Evolutionary conservation across 2,888 invertebrate genomes (phyloP).

Genomic region (Megalurothrips usitatus): DNA sequence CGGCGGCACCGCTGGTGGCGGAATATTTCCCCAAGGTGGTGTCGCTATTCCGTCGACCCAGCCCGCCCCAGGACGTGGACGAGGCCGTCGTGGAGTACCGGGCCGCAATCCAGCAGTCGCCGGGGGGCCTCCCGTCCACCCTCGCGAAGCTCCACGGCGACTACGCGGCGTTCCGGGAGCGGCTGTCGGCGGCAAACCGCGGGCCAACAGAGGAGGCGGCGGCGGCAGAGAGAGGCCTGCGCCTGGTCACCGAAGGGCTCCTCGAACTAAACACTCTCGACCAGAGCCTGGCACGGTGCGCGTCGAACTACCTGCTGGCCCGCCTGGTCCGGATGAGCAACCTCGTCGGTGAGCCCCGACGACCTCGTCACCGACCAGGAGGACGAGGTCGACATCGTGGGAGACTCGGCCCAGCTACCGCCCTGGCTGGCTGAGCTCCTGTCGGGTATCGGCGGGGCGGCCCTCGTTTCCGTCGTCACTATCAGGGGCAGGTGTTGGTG

Average conservation of each 20-base stretch:
- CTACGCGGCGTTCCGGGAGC: background rate
- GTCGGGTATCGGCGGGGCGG: no score
- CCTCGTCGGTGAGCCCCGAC: no score
- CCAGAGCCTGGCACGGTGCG: background rate
- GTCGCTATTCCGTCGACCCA: background rate
- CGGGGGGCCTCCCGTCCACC: background rate
- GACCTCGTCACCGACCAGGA: no score
- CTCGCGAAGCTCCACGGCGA: background rate
- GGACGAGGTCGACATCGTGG: no score
- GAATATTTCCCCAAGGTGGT: background rate
- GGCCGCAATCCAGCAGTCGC: background rate
- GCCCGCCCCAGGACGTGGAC: no score
- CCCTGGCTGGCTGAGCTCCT: no score
- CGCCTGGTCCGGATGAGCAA: background rate
- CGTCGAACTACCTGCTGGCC: background rate
- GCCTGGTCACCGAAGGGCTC: background rate
- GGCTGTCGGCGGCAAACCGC: background rate
- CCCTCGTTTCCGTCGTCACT: no score
- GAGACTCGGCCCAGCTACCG: no score
- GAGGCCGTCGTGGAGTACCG: background rate
- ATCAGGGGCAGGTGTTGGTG: no score
- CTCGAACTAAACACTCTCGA: background rate
- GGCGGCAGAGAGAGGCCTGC: background rate
- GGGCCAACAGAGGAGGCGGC: background rate
- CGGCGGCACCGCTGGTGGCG: background rate